Evolutionary conservation across 2,113 vertebrate genomes (phyloP).

Genomic region (Ovibos moschatus): DNA sequence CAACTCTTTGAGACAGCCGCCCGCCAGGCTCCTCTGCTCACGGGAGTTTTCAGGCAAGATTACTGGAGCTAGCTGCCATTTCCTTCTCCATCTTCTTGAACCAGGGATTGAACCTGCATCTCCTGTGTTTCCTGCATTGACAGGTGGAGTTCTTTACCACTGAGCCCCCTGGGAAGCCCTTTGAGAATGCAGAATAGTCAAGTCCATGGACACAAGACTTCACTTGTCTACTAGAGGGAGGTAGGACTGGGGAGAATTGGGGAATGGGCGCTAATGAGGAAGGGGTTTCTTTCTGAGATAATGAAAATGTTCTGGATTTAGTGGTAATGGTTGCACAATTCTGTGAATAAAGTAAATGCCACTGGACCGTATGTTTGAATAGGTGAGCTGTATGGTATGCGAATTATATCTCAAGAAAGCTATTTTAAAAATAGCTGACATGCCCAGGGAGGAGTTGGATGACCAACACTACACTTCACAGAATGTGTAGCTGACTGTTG

Average conservation of each 20-base stretch:
- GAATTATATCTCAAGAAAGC: background rate
- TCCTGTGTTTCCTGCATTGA: too few species aligned
- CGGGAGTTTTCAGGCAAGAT: background rate
- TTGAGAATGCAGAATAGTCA: background rate
- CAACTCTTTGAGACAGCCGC: background rate
- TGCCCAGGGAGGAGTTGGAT: background rate
- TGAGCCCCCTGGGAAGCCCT: background rate
- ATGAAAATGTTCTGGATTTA: background rate
- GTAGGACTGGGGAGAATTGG: background rate
- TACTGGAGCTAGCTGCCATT: background rate
- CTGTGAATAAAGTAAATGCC: background rate
- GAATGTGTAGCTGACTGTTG: background rate
- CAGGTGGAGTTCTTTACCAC: background rate
- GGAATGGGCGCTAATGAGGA: background rate
- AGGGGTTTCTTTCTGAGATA: background rate
- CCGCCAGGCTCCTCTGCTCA: background rate
- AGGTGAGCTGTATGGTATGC: background rate
- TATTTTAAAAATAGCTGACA: background rate
- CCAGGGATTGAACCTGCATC: background rate
- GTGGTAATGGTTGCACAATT: too few species aligned
- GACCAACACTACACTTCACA: fast-evolving
- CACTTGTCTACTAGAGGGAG: background rate
- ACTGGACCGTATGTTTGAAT: background rate
- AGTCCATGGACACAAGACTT: background rate
- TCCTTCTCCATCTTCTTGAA: background rate